A percentile compares a stretch with the other conserved stretches of the same genome.
Evolutionary conservation across 2,113 vertebrate genomes (phyloP).

Genomic region (Syngnathoides biaculeatus): DNA sequence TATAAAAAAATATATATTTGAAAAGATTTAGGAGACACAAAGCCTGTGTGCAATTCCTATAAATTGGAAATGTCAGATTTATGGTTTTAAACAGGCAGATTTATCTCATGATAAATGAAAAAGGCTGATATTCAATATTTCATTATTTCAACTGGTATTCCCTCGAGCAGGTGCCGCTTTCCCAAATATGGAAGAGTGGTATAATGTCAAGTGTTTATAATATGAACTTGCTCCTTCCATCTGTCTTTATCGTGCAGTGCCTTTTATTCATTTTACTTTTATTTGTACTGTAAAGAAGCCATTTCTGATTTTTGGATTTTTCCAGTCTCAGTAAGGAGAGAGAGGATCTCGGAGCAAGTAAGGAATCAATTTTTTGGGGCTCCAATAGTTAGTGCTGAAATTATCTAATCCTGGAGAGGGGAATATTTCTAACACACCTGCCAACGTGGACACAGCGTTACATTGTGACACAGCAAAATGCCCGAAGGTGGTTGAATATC

Average conservation of each 20-base stretch:
- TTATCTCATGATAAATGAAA: conserved; percentile 30
- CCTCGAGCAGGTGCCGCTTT: conserved; percentile 54
- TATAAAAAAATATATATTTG: conserved; percentile 17
- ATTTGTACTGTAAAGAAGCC: conserved; percentile 54
- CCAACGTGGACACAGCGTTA: conserved; percentile 11
- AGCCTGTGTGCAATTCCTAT: conserved; percentile 25
- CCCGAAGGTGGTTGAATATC: conserved; percentile 20
- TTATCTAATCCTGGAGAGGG: conserved; percentile 46
- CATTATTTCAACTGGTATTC: conserved; percentile 15
- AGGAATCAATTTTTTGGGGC: conserved; percentile 54
- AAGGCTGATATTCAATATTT: conserved; percentile 23
- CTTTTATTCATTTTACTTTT: conserved; percentile 45
- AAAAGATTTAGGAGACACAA: conserved; percentile 38
- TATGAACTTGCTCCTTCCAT: conserved; percentile 39
- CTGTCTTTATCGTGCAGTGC: conserved; percentile 43
- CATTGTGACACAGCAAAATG: conserved; percentile 33
- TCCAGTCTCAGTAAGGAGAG: conserved; percentile 47
- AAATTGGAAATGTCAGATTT: conserved; percentile 33
- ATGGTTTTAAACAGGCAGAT: conserved; percentile 33
- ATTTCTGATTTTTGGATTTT: conserved; percentile 57
- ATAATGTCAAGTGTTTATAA: conserved; percentile 43
- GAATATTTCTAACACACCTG: conserved; percentile 38
- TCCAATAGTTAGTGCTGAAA: conserved; percentile 46
- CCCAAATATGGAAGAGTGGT: conserved; percentile 30
- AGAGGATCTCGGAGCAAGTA: conserved; percentile 32